phyloP scores from a whole-genome alignment of 2,888 invertebrate species.

The Sturmia bella region DNA sequence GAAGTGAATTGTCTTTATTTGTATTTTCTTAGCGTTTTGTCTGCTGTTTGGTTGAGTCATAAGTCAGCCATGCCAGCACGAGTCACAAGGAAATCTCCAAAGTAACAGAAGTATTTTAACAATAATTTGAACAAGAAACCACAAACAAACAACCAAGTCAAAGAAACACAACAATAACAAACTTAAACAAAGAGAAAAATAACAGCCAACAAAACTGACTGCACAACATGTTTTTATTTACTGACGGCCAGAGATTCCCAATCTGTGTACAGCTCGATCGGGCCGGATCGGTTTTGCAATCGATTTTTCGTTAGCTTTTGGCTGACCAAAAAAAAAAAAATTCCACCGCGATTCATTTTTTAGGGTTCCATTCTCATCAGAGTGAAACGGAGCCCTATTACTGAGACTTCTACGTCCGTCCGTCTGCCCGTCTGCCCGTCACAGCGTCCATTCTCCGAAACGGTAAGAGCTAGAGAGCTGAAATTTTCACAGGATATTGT shows the following conservation, averaged over 20 bases:
- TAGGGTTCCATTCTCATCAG: no score
- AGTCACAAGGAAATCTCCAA: conserved; percentile 69
- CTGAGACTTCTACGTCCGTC: no score
- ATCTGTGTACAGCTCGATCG: neutral
- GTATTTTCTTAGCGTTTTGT: conserved; percentile 20
- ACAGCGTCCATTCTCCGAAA: no score
- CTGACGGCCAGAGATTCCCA: conserved; percentile 34
- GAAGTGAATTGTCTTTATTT: conserved; percentile 42
- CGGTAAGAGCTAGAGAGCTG: no score
- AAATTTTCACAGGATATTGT: no score
- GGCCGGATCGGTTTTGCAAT: no score
- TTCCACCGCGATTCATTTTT: no score
- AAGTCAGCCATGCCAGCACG: conserved; percentile 61
- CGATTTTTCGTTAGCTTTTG: no score
- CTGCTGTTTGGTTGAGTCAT: conserved; percentile 67
- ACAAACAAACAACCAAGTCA: conserved; percentile 54
- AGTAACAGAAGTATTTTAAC: conserved; percentile 65
- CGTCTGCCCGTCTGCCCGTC: no score
- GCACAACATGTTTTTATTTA: conserved; percentile 60
- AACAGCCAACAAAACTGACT: conserved; percentile 53
- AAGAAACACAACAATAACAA: conserved; percentile 57
- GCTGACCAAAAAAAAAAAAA: no score
- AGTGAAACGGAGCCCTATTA: no score
- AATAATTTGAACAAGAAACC: conserved; percentile 52
- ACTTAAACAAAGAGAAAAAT: conserved; percentile 21